Evolutionary conservation across 2,797 vertebrate genomes (phyloP).

Genomic region (Xenops minutus): DNA sequence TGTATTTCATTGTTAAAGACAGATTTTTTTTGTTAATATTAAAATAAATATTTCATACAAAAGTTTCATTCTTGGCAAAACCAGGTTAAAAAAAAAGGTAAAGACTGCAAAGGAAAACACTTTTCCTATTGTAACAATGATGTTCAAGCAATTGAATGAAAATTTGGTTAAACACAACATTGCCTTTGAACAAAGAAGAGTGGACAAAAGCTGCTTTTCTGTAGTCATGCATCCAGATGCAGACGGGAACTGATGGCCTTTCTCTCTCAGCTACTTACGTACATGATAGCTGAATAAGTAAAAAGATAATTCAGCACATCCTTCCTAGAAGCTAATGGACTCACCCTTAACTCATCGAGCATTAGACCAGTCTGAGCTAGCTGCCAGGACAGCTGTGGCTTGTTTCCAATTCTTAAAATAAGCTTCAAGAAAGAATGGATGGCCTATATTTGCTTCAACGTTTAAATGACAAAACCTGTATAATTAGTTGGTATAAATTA

Average conservation of each 20-base stretch:
- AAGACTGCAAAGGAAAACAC: not conserved
- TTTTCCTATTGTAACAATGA: not conserved
- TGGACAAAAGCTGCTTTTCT: not conserved
- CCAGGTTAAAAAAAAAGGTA: not conserved
- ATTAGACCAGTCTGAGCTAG: not conserved
- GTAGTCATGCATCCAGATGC: not conserved
- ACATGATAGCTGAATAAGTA: not conserved
- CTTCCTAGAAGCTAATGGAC: not conserved
- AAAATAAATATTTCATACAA: not conserved
- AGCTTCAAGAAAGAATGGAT: not conserved
- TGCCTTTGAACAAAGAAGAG: not conserved
- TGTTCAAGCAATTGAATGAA: not conserved
- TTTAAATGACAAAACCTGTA: constrained; percentile 33
- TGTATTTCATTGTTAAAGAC: not conserved
- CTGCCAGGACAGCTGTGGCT: not conserved
- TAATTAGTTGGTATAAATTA: constrained; percentile 52
- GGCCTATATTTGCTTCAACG: constrained; percentile 43
- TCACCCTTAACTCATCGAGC: not conserved
- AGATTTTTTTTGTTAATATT: not conserved
- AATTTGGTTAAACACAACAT: not conserved
- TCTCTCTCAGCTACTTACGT: not conserved
- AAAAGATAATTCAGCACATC: not conserved
- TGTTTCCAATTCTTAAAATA: constrained; percentile 12
- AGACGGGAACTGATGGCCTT: not conserved
- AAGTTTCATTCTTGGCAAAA: not conserved